phyloP scores from a whole-genome alignment of 2,113 vertebrate species.

The Cephalopterus ornatus region DNA sequence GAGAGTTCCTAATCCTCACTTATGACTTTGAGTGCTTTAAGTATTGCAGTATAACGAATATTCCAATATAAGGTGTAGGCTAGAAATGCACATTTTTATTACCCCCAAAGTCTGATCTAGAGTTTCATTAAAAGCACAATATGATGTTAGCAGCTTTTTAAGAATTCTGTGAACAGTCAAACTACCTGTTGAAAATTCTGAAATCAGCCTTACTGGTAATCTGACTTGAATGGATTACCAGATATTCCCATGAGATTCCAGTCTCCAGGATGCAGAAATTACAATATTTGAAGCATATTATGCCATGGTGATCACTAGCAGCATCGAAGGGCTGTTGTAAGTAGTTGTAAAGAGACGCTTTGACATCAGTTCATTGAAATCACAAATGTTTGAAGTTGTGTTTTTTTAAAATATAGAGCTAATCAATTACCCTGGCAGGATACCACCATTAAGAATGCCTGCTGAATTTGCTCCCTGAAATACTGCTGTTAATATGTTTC shows the following conservation, averaged over 20 bases:
- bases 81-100: not conserved
- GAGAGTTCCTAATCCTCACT: not conserved
- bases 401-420: not conserved
- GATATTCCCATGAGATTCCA: not conserved
- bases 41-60: not conserved
- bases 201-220: not conserved
- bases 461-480: not conserved
- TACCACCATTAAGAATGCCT: not conserved
- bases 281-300: not conserved
- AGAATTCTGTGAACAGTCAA: not conserved
- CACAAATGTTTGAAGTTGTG: not conserved
- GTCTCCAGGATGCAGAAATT: not conserved
- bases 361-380: not conserved
- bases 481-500: not conserved
- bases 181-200: not conserved
- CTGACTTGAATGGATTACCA: not conserved
- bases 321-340: not conserved
- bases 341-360: not conserved
- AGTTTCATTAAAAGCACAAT: not conserved
- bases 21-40: not conserved
- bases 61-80: not conserved
- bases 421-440: not conserved
- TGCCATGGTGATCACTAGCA: not conserved
- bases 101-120: not conserved
- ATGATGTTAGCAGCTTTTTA: not conserved